Base-by-base conservation (phyloP, 1,140 invertebrate genomes). In the Steinernema feltiae region DNA sequence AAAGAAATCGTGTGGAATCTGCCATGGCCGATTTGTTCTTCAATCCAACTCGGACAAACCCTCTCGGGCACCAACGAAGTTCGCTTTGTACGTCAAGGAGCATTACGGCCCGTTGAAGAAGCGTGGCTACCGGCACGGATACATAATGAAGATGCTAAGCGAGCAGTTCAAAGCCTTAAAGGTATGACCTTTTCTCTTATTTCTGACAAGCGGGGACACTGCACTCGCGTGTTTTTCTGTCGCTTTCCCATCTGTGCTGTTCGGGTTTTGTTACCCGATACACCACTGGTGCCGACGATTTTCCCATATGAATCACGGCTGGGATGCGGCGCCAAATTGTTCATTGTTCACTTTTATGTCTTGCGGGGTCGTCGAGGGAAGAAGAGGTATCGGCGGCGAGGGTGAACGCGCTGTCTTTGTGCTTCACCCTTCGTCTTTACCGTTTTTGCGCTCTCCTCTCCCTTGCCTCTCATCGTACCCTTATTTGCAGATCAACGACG, bases 291-390 rank as follows among this genome's bases (percentile, higher is more conserved):
- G 35, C 18, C 18, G 35, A 17, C 15, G 53, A 63, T 21, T 63
- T 63, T 63, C 53, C 53, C 53, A 63, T 27, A 63, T 63, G 53
- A 63, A 63, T 63, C 53, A 63, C 53, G 18, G 18, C 12, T 63
- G n/a, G n/a, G n/a, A n/a, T n/a, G n/a, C 53, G 53, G 53, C 53
- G 53, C 53, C 53, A 63, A 63, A 63, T 63, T 63, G 53, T 63
- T 63, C 53, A 15, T 63, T 63, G 53, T 63, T 63, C 53, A 21
- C 3, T 63, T 63, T 63, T 63, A 63, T 63, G 53, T 63, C 53
- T 12, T 63, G 53, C 53, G 12, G 53, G 24, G 53, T 12, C 3
- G 35, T 7, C 18, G 35, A 7, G 18, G 35, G 35, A 41, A 41
- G 35, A 41, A 7, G 53, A 63, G 41, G 41, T 7, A 46, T 3